A percentile compares a stretch with the other conserved stretches of the same genome.
phyloP scores from a whole-genome alignment of 1,140 invertebrate species.

The Sminthurinus signatus region DNA sequence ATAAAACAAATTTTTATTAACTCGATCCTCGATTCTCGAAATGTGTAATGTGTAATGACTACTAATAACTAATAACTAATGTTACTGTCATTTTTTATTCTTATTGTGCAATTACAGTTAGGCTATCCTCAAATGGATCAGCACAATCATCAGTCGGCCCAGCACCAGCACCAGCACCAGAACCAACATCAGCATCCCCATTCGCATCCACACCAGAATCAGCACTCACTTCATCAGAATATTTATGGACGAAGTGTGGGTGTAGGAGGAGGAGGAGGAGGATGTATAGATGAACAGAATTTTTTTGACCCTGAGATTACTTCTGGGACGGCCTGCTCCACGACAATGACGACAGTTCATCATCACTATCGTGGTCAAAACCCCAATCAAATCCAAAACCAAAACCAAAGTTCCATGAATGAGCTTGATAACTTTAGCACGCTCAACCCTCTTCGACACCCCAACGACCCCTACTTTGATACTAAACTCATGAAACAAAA shows the following conservation, averaged over 20 bases:
- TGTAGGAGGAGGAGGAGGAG: too few species aligned
- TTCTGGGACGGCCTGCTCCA: background rate
- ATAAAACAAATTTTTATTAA: too few species aligned
- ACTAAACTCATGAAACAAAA: conserved; percentile 41
- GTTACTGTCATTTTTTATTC: background rate
- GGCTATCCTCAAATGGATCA: conserved; percentile 27
- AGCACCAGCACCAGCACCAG: conserved; percentile 12
- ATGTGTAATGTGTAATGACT: too few species aligned
- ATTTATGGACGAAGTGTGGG: too few species aligned
- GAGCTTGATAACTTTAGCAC: conserved; percentile 38
- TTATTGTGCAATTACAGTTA: background rate
- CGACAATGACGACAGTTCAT: too few species aligned
- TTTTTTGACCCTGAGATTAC: too few species aligned
- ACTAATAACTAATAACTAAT: too few species aligned
- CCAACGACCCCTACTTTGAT: conserved; percentile 38
- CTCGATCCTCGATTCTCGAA: too few species aligned
- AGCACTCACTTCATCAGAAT: background rate
- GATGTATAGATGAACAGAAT: too few species aligned
- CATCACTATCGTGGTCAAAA: background rate
- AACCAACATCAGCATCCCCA: conserved; percentile 11
- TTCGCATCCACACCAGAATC: conserved; percentile 16
- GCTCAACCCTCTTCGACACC: conserved; percentile 17
- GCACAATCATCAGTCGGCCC: conserved; percentile 6
- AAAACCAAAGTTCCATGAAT: conserved; percentile 19
- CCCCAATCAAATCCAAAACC: conserved; percentile 3